Evolutionary conservation across 2,888 invertebrate genomes (phyloP).

Genomic region (Trissoscelio sp.): DNA sequence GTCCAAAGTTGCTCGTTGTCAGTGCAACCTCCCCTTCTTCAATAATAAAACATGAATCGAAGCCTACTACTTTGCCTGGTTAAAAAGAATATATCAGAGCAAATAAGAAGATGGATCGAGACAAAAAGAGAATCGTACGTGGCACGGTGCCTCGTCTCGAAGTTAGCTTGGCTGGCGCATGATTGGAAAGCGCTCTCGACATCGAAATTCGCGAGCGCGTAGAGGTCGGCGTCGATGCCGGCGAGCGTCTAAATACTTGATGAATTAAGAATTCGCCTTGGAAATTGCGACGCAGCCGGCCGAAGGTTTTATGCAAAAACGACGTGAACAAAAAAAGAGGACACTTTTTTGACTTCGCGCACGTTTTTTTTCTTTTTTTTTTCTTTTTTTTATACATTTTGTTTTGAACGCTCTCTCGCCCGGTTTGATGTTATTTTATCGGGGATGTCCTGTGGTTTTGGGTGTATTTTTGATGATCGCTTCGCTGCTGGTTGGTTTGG

Average conservation of each 20-base stretch:
- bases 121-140: constrained; percentile 38
- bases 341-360: constrained; percentile 38
- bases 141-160: constrained; percentile 40
- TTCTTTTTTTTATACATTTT: constrained; percentile 43
- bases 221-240: constrained; percentile 30
- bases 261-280: constrained; percentile 29
- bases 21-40: constrained; percentile 7
- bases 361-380: too few relatives aligned
- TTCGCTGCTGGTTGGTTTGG: constrained; percentile 58
- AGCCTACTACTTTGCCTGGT: not conserved
- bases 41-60: constrained; percentile 31
- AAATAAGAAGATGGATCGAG: constrained; percentile 12
- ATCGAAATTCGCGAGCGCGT: constrained; percentile 51
- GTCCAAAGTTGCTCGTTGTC: constrained; percentile 14
- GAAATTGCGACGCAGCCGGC: not conserved
- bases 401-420: constrained; percentile 43
- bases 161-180: constrained; percentile 38
- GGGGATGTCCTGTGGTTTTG: constrained; percentile 50
- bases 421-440: constrained; percentile 59
- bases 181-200: constrained; percentile 52
- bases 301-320: not conserved
- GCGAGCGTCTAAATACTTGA: constrained; percentile 36
- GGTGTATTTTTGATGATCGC: constrained; percentile 57
- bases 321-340: constrained; percentile 12
- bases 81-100: not conserved